Percentiles rank a stretch among this genome's conserved stretches.
Evolutionary conservation across 2,797 vertebrate species (phyloP).

Genomic region (Gymnothorax javanicus): DNA sequence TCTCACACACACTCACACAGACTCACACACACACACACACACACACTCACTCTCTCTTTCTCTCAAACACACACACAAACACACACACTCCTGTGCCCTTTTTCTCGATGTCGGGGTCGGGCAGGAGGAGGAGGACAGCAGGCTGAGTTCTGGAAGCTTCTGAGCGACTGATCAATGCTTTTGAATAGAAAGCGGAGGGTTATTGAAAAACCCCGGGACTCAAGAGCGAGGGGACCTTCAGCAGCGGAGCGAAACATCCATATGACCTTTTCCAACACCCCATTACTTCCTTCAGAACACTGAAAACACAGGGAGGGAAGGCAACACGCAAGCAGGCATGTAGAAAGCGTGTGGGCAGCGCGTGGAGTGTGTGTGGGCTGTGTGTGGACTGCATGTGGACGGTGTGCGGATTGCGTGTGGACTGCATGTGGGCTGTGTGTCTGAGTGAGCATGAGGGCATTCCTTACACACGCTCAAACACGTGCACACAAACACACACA

Average conservation of each 20-base stretch:
- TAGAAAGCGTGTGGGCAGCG: too few relatives aligned
- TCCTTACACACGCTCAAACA: neutral
- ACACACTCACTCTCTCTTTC: neutral
- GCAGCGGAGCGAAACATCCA: conserved; percentile 38
- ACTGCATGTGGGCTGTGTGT: too few relatives aligned
- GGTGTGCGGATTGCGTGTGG: too few relatives aligned
- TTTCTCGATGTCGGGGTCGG: neutral
- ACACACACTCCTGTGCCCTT: neutral
- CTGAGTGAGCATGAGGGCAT: too few relatives aligned
- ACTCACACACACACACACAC: too few relatives aligned
- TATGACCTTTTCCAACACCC: conserved; percentile 58
- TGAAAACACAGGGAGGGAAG: neutral
- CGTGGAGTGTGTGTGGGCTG: too few relatives aligned
- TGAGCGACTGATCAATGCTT: conserved; percentile 2
- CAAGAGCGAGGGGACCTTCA: conserved; percentile 26
- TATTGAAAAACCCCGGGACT: conserved; percentile 17
- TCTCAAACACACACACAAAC: neutral
- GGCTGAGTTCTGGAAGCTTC: conserved; percentile 7
- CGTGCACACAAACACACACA: neutral
- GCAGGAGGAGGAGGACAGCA: conserved; percentile 3
- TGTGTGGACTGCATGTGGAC: too few relatives aligned
- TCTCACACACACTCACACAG: too few relatives aligned
- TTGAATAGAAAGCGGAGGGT: neutral
- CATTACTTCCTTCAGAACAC: neutral
- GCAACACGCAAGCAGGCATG: neutral